phyloP scores from a whole-genome alignment of 2,888 invertebrate genomes.

The Muschampia plurimacula region DNA sequence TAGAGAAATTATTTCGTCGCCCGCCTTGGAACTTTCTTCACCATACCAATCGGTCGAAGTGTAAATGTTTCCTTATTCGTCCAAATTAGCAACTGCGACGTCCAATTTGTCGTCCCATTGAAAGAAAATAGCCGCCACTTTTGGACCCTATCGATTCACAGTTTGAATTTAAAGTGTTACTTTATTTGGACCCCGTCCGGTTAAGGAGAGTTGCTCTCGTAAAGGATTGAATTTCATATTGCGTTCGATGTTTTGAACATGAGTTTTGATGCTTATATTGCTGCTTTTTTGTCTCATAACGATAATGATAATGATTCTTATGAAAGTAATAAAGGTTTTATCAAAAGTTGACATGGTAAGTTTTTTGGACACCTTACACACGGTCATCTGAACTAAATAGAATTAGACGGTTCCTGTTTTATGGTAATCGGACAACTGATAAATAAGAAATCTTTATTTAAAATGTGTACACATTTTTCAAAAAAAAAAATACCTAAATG shows the following conservation, averaged over 20 bases:
- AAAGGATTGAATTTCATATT: not conserved
- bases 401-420: no score
- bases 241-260: not conserved
- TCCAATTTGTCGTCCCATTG: constrained; percentile 34
- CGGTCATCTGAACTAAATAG: no score
- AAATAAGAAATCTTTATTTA: no score
- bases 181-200: constrained; percentile 17
- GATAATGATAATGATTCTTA: no score
- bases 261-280: no score
- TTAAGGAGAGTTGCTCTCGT: not conserved
- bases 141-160: constrained; percentile 27
- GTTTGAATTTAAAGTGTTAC: constrained; percentile 33
- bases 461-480: no score
- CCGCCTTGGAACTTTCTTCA: not conserved
- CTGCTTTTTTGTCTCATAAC: not conserved
- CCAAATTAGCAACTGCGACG: constrained; percentile 32
- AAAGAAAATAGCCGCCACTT: constrained; percentile 24
- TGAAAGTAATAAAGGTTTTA: no score
- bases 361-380: no score
- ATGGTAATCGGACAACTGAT: no score
- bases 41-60: constrained; percentile 18
- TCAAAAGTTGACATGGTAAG: no score
- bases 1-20: constrained; percentile 7
- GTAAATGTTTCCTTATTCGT: constrained; percentile 38
- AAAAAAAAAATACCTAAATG: no score